phyloP scores from a whole-genome alignment of 1,140 invertebrate genomes.

The Cydia strobilella region DNA sequence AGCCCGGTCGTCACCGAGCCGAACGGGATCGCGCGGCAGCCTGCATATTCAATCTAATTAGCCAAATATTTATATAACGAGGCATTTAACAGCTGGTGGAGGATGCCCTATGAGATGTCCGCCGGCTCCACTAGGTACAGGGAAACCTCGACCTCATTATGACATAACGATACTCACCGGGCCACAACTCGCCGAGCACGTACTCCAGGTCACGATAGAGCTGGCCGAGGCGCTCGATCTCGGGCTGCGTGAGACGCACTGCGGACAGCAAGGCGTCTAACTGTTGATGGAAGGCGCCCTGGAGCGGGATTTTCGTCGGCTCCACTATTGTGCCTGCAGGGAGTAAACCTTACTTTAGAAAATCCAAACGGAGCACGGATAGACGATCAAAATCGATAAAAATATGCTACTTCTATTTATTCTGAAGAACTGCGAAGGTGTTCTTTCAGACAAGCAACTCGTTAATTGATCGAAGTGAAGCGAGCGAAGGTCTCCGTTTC shows the following conservation, averaged over 20 bases:
- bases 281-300: conserved; percentile 74
- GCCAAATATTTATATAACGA: conserved; percentile 2
- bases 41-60: no score
- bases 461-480: no score
- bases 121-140: background rate
- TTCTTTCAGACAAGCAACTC: no score
- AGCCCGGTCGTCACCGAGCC: conserved; percentile 85
- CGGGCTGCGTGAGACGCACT: conserved; percentile 72
- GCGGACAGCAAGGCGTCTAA: conserved; percentile 67
- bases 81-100: background rate
- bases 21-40: conserved; percentile 80
- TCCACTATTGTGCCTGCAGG: conserved; percentile 47
- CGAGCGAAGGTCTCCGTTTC: no score
- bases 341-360: background rate
- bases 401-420: no score
- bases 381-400: no score
- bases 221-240: conserved; percentile 51
- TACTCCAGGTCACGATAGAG: conserved; percentile 70
- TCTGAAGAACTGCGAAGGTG: no score
- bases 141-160: background rate
- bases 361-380: no score
- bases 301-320: conserved; percentile 46
- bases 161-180: conserved; percentile 44
- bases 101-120: background rate
- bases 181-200: conserved; percentile 58